These are phyloP conservation scores for Agrochola macilenta DNA, from an alignment of 2,888 invertebrate species.

Conservation along the genomic window DNA sequence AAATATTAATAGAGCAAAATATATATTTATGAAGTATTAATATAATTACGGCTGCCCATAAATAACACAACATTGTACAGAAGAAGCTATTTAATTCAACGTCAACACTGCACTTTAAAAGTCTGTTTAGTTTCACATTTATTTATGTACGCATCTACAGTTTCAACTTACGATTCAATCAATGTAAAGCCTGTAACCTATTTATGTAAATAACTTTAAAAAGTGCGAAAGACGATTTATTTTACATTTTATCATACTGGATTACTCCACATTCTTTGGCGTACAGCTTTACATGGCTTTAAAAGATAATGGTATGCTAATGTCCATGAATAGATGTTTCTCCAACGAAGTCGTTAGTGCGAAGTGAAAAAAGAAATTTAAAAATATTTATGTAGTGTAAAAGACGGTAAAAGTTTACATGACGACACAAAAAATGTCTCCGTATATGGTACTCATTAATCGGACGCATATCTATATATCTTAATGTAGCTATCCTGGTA, in stretches of 20 bases:
- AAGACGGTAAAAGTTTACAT: conserved; percentile 52
- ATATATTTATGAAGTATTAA: conserved; percentile 26
- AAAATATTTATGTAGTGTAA: conserved; percentile 60
- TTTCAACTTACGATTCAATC: conserved; percentile 70
- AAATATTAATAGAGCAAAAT: conserved; percentile 37
- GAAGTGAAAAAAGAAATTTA: conserved; percentile 69
- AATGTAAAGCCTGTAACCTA: conserved; percentile 71
- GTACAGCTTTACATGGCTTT: conserved; percentile 78
- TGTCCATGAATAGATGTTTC: conserved; percentile 74
- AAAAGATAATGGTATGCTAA: conserved; percentile 83
- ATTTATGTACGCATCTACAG: conserved; percentile 48
- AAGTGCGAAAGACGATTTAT: conserved; percentile 71
- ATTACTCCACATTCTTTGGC: conserved; percentile 78
- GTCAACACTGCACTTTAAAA: conserved; percentile 31
- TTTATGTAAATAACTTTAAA: conserved; percentile 72
- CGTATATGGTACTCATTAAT: conserved; percentile 58
- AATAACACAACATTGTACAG: conserved; percentile 18
- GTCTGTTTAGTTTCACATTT: conserved; percentile 39
- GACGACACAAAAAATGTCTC: conserved; percentile 43
- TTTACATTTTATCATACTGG: conserved; percentile 75
- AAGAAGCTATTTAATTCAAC: conserved; percentile 15
- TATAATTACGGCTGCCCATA: conserved; percentile 31
- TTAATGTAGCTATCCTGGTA: conserved; percentile 44
- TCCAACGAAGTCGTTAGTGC: conserved; percentile 70
- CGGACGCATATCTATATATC: conserved; percentile 47